Evolutionary conservation across 2,888 invertebrate species (phyloP).

Genomic region (Pollenia labialis): DNA sequence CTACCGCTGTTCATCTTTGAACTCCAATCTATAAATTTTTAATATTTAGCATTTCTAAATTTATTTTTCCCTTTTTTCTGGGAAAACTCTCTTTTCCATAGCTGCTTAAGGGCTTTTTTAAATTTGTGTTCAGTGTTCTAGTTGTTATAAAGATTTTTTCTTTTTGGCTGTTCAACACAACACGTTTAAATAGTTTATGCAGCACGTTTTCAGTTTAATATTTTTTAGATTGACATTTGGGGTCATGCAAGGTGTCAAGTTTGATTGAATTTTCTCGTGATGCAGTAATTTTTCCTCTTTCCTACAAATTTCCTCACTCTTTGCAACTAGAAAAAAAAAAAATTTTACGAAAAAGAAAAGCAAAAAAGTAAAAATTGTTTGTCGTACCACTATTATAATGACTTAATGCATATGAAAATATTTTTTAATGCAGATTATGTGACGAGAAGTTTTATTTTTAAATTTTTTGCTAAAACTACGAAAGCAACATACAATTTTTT

Average conservation of each 20-base stretch:
- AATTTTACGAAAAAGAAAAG: conserved; percentile 19
- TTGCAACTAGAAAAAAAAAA: conserved; percentile 29
- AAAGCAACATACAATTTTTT: conserved; percentile 46
- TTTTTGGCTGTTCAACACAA: conserved; percentile 26
- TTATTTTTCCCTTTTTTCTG: too few species aligned
- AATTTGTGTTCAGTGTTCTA: conserved; percentile 4
- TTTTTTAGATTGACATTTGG: conserved; percentile 68
- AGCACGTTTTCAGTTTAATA: conserved; percentile 72
- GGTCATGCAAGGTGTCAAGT: conserved; percentile 70
- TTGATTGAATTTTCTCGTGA: conserved; percentile 73
- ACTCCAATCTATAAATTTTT: too few species aligned
- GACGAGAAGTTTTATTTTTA: neutral
- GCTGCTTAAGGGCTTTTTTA: neutral
- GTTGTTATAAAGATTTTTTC: neutral
- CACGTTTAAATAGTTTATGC: conserved; percentile 67
- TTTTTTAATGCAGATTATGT: neutral
- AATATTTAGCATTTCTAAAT: too few species aligned
- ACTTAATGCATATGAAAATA: conserved; percentile 51
- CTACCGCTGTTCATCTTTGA: too few species aligned
- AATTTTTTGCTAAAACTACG: neutral
- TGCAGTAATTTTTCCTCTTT: conserved; percentile 26
- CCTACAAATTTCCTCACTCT: neutral
- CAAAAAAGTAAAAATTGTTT: neutral
- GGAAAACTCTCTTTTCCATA: too few species aligned
- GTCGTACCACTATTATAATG: conserved; percentile 34